These are phyloP conservation scores for Drosophila gunungcola DNA, from an alignment of 1,140 invertebrate genomes.

Conservation along the genomic window DNA sequence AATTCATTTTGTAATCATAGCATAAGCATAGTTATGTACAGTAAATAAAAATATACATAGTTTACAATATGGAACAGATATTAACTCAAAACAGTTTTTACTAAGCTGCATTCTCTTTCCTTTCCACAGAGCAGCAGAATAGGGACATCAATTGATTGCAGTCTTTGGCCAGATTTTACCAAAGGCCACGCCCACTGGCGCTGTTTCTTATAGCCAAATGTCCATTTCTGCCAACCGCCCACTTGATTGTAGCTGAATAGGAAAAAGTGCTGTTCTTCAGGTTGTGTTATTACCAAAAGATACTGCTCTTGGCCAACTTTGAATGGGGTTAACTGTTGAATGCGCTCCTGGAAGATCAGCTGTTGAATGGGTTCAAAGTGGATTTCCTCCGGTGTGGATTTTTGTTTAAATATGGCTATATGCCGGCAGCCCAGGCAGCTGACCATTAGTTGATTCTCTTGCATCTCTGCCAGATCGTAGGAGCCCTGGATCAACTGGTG, in stretches of 20 bases:
- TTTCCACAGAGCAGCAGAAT: conserved; percentile 47
- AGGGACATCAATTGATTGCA: not conserved
- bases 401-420: conserved; percentile 48
- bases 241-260: conserved; percentile 60
- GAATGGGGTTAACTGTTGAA: conserved; percentile 43
- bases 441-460: conserved; percentile 52
- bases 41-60: conserved; percentile 10
- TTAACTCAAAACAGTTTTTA: conserved; percentile 41
- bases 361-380: conserved; percentile 51
- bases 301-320: conserved; percentile 34
- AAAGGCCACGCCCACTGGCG: conserved; percentile 57
- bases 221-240: conserved; percentile 66
- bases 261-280: conserved; percentile 55
- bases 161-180: conserved; percentile 4
- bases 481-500: conserved; percentile 63
- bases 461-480: conserved; percentile 65
- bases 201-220: conserved; percentile 57
- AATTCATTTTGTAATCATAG: conserved; percentile 8
- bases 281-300: conserved; percentile 53
- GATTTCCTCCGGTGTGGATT: not conserved
- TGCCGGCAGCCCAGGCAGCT: conserved; percentile 60
- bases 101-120: conserved; percentile 26
- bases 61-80: not conserved
- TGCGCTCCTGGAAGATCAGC: conserved; percentile 45
- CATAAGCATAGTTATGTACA: conserved; percentile 20